These are phyloP conservation scores for Tachystola acroxantha DNA, from an alignment of 2,888 invertebrate genomes.

Conservation along the genomic window DNA sequence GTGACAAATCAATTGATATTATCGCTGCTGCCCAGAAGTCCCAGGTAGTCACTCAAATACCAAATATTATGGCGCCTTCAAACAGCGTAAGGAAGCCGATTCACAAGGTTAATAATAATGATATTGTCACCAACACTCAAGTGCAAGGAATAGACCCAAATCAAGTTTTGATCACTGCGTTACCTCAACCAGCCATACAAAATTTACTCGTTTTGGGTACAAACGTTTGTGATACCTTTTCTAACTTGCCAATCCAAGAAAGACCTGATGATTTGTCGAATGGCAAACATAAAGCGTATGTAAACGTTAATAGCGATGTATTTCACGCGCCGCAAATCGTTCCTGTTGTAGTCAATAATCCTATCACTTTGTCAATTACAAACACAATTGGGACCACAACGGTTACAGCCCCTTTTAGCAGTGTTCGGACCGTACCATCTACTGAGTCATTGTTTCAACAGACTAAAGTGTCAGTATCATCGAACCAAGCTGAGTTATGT, in stretches of 20 bases:
- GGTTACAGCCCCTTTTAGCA: slow-evolving; percentile 9
- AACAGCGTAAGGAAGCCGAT: slow-evolving; percentile 1
- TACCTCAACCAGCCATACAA: slow-evolving; percentile 29
- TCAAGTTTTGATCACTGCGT: slow-evolving; percentile 26
- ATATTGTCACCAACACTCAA: slow-evolving; percentile 9
- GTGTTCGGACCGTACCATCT: background rate
- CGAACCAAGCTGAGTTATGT: background rate
- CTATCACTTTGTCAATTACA: slow-evolving; percentile 29
- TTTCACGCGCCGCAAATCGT: slow-evolving; percentile 38
- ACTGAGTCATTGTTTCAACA: background rate
- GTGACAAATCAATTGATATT: background rate
- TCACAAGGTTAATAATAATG: slow-evolving; percentile 10
- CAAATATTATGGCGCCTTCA: slow-evolving; percentile 1
- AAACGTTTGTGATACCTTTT: slow-evolving; percentile 39
- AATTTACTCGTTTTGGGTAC: slow-evolving; percentile 46
- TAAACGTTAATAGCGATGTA: slow-evolving; percentile 34
- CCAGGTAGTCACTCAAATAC: background rate
- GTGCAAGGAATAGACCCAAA: slow-evolving; percentile 17
- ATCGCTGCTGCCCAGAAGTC: background rate
- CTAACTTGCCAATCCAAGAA: slow-evolving; percentile 20
- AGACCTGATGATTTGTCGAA: slow-evolving; percentile 16
- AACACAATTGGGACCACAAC: slow-evolving; percentile 13
- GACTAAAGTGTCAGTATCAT: background rate
- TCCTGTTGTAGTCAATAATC: slow-evolving; percentile 27
- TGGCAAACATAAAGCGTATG: slow-evolving; percentile 26